Conservation (phyloP, 37 sponge, comb jelly and placozoan species). For the Cliona cf. orientalis region DNA sequence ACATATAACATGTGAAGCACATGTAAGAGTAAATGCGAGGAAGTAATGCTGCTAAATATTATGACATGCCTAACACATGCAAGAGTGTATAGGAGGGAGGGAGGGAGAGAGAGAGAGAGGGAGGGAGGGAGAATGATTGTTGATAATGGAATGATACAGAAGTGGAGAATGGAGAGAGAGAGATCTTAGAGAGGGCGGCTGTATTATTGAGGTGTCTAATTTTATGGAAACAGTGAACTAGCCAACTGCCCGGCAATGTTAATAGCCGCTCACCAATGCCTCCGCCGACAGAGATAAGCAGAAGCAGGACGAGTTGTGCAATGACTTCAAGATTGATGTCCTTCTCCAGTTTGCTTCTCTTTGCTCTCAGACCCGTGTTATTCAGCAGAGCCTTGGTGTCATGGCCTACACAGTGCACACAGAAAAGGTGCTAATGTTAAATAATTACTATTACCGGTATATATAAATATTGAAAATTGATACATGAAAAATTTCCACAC, state of each 20-base stretch:
- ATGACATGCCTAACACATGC: neutral
- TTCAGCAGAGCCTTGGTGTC: conserved; percentile 91
- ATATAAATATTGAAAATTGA: too few relatives aligned
- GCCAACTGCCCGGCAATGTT: neutral
- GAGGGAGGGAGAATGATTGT: neutral
- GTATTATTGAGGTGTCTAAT: neutral
- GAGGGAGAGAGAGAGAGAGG: neutral
- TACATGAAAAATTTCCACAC: neutral
- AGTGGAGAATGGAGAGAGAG: neutral
- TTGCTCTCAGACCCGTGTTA: conserved; percentile 80
- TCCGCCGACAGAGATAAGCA: conserved; percentile 65
- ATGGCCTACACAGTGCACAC: conserved; percentile 76
- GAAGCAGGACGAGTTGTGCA: conserved; percentile 47
- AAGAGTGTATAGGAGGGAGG: neutral
- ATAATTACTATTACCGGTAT: too few relatives aligned
- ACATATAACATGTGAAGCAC: neutral
- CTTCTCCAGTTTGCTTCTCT: conserved; percentile 87
- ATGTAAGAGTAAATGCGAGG: neutral
- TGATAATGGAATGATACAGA: neutral
- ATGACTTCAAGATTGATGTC: conserved; percentile 75
- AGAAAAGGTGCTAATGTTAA: too few relatives aligned
- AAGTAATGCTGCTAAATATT: too few relatives aligned
- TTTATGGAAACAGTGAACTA: too few relatives aligned
- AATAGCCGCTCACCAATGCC: conserved; percentile 69
- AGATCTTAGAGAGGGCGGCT: neutral